Conservation (phyloP, 2,113 vertebrate genomes). For the Ptychochromis oligacanthus region DNA sequence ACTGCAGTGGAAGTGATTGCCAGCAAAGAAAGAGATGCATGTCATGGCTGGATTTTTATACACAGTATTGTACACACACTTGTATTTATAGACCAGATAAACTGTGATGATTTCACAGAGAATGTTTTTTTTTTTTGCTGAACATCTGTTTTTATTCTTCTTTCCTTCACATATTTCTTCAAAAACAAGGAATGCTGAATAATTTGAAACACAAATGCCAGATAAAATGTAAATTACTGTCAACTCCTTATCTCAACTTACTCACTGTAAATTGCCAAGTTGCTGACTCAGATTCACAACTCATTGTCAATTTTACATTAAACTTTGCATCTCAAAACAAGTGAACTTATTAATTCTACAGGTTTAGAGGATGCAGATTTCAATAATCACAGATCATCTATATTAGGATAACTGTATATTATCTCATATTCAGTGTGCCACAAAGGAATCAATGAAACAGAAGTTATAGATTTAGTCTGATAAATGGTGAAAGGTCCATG, state of each 20-base stretch:
- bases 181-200: neutral
- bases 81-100: neutral
- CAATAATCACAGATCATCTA: slow-evolving; percentile 28
- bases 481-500: slow-evolving; percentile 9
- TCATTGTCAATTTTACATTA: neutral
- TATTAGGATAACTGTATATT: slow-evolving; percentile 34
- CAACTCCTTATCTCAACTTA: neutral
- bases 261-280: neutral
- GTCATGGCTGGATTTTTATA: neutral
- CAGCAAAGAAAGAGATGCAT: slow-evolving; percentile 33
- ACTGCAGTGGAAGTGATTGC: slow-evolving; percentile 41
- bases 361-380: slow-evolving; percentile 9
- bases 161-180: neutral
- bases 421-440: slow-evolving; percentile 17
- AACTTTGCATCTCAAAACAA: slow-evolving; percentile 13
- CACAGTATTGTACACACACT: neutral
- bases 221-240: neutral
- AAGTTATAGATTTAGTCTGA: slow-evolving; percentile 53
- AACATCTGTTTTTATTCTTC: neutral
- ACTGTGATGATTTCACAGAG: neutral
- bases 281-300: neutral
- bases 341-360: slow-evolving; percentile 4
- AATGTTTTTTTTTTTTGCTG: neutral
- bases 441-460: slow-evolving; percentile 56
- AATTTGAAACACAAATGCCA: neutral